Evolutionary conservation across 2,797 vertebrate species (phyloP), one percentile per base, ranked within the genome.

Genomic region (Microcaecilia unicolor): DNA sequence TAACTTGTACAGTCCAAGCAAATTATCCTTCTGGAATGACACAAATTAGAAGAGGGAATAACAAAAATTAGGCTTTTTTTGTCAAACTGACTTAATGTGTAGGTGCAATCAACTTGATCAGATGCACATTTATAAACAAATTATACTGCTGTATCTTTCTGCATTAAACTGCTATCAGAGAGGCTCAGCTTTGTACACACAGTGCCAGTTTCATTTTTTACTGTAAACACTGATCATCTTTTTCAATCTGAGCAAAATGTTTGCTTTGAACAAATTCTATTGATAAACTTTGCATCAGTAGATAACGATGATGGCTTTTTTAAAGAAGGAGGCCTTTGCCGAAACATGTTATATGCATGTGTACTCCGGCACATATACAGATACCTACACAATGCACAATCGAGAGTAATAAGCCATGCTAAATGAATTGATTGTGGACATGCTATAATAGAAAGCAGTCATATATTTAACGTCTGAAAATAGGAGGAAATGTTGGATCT

Each of bases 211-310:
- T 35, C 1, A 18, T 25, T 13, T 15, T 23, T 13, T 1, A 1
- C 2, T 29, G 8, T 44, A 28, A 47, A 37, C 35, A 48, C 39
- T 54, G 17, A 47, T 36, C 32, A 14, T 22, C 28, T 5, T 36
- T 36, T 48, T 48, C 48, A 48, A 45, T 41, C 27, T 24, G 27
- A 48, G 48, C 48, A 41, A 41, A 48, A 41, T 48, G 45, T 48
- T 48, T 48, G 34, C 45, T 41, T 36, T 41, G 18, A 34, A 31
- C 30, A 41, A n/a, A n/a, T n/a, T n/a, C n/a, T n/a, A n/a, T n/a
- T n/a, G n/a, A n/a, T n/a, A n/a, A n/a, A n/a, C n/a, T n/a, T n/a
- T n/a, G n/a, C n/a, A n/a, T n/a, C n/a, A n/a, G n/a, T n/a, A n/a
- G n/a, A n/a, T n/a, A n/a, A n/a, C n/a, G n/a, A n/a, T n/a, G n/a